Conservation (phyloP, 2,888 invertebrate genomes). For the Megamerina dolium region DNA sequence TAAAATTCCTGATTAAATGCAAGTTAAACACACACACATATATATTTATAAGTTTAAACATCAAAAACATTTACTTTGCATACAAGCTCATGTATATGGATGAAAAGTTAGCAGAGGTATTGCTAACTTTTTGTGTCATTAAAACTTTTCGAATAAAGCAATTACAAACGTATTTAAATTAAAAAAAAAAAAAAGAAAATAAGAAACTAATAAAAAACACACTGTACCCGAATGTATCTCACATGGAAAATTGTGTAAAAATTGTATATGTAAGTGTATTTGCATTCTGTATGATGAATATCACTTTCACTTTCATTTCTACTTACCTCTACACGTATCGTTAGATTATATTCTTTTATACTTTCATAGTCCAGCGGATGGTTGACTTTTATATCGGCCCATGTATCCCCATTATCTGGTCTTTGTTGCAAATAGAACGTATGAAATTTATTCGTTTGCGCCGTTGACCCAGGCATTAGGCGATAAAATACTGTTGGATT, state of each 20-base stretch:
- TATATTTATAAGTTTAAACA: background rate
- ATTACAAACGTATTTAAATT: too few relatives aligned
- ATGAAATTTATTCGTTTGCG: constrained; percentile 92
- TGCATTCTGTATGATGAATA: constrained; percentile 29
- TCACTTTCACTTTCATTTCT: constrained; percentile 24
- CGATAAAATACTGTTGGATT: constrained; percentile 95
- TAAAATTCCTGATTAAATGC: too few relatives aligned
- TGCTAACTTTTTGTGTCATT: constrained; percentile 27
- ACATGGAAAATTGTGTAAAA: too few relatives aligned
- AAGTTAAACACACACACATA: background rate
- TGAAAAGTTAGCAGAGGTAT: background rate
- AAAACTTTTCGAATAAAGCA: constrained; percentile 38
- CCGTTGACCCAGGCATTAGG: constrained; percentile 90
- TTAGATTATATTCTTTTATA: constrained; percentile 92
- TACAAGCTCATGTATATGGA: background rate
- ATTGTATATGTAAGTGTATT: too few relatives aligned
- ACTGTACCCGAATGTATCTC: too few relatives aligned
- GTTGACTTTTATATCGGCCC: constrained; percentile 95
- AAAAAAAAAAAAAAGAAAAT: too few relatives aligned
- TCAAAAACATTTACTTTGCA: background rate
- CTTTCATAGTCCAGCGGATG: constrained; percentile 92
- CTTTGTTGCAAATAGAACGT: constrained; percentile 94
- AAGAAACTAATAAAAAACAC: too few relatives aligned
- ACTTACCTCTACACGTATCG: constrained; percentile 90
- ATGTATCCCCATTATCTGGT: constrained; percentile 85